Conservation (phyloP, 2,113 vertebrate species). For the Cyanoliseus patagonus region DNA sequence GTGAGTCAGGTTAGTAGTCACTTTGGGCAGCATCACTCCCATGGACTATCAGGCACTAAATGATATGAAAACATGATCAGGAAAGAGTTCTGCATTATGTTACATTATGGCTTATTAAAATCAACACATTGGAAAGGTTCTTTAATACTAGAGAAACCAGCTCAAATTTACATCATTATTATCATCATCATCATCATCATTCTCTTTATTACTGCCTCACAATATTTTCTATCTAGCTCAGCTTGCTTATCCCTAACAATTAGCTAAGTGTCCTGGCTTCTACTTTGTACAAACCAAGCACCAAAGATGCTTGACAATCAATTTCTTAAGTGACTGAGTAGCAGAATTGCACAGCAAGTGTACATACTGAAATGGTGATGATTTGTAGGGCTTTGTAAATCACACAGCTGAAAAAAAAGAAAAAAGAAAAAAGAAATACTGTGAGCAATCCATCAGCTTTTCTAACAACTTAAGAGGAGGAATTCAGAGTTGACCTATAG, state of each 20-base stretch:
- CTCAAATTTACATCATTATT: not conserved
- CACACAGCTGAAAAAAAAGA: not conserved
- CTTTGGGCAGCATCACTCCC: not conserved
- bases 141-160: not conserved
- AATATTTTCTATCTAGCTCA: not conserved
- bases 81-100: not conserved
- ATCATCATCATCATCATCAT: not conserved
- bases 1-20: not conserved
- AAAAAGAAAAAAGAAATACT: fast-evolving
- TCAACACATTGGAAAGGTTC: not conserved
- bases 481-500: not conserved
- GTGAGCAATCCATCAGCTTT: not conserved
- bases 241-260: not conserved
- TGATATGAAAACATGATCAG: not conserved
- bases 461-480: not conserved
- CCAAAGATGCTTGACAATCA: not conserved
- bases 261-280: not conserved
- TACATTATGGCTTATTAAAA: not conserved
- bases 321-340: not conserved
- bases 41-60: not conserved
- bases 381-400: not conserved
- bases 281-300: not conserved
- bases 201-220: not conserved
- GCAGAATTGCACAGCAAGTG: not conserved
- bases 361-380: not conserved